Conservation (phyloP, 2,888 invertebrate species). For the Lasioglossum marginatum region DNA sequence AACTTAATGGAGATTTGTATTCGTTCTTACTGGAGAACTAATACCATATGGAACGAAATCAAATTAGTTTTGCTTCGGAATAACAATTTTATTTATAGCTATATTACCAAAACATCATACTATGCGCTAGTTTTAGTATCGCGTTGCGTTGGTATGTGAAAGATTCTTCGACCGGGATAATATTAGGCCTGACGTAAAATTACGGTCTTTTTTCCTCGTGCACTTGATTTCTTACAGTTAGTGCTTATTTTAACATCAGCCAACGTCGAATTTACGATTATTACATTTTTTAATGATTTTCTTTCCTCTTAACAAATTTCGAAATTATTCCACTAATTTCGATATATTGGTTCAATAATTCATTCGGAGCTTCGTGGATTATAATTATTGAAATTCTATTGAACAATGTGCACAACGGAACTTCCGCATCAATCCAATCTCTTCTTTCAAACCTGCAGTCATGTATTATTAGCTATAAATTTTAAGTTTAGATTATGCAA, state of each 20-base stretch:
- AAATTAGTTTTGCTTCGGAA: neutral
- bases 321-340: neutral
- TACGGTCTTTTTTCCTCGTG: neutral
- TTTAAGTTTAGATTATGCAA: too few relatives aligned
- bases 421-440: too few relatives aligned
- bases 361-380: neutral
- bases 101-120: neutral
- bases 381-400: neutral
- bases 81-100: neutral
- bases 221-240: neutral
- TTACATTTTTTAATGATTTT: neutral
- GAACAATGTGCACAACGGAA: too few relatives aligned
- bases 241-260: neutral
- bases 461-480: too few relatives aligned
- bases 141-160: neutral
- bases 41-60: neutral
- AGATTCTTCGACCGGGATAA: neutral
- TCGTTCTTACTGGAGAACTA: neutral
- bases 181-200: constrained; percentile 1
- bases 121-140: neutral
- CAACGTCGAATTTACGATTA: neutral
- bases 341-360: too few relatives aligned
- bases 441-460: too few relatives aligned
- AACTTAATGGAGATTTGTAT: neutral
- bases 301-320: neutral